Base-by-base conservation (phyloP, 2,113 vertebrate species). In the Guaruba guarouba region DNA sequence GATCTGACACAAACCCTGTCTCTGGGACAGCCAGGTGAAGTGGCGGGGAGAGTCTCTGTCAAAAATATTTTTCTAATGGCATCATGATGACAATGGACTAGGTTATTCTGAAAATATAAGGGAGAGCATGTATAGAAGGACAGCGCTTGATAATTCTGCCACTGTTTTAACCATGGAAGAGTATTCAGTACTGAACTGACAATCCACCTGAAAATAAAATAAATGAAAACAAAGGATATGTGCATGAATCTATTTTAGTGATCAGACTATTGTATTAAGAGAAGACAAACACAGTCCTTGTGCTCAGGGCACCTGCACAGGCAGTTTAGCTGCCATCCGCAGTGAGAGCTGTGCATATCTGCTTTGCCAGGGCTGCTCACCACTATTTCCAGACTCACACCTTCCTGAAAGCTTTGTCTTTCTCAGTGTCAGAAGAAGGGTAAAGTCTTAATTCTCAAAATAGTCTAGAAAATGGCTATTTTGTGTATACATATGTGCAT, bases 331-430 rank as follows among this genome's bases (percentile, higher is more conserved):
- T 91, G 68, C 64, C 22, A 8, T 6, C 35, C 28, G 10, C 29
- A 55, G 0, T 3, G 9, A 6, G 3, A 5, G 2, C n/a, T 73
- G 20, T 9, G 7, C 9, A 1, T 2, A 7, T 5, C 23, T 83
- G 44, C n/a, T 54, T 46, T 24, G 2, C 28, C 29, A 66, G 35
- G 11, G 12, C 25, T 54, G 7, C 28, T 17, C 2, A 3, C 5
- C 16, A 49, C 27, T 39, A 9, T 11, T 54, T 63, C 61, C n/a
- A 81, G 51, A 25, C 15, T 86, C n/a, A 41, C 4, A 12, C 25
- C 1, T 63, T 62, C 25, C 37, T 4, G 2, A 84, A 84, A 78
- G 24, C 24, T 83, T 57, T 8, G 55, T 74, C 41, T 74, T 7
- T 70, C 19, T 78, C 31, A 1, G 4, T 7, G 39, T 17, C 27